Percentiles rank a stretch among this genome's conserved stretches.
These are phyloP conservation scores for Oncorhynchus tshawytscha DNA, from an alignment of 2,113 vertebrate species.

Conservation along the genomic window DNA sequence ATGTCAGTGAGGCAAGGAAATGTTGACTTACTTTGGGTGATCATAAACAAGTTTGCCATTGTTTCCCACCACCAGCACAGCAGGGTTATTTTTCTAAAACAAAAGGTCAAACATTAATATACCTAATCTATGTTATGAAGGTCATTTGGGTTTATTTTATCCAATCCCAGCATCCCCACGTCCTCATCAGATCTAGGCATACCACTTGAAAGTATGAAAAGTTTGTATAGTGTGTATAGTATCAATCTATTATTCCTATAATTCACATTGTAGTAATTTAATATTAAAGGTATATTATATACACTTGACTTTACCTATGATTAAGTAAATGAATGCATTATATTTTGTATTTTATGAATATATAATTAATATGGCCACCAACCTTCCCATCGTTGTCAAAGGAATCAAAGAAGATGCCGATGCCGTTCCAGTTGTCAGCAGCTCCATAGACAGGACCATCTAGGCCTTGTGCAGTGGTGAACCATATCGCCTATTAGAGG, in stretches of 20 bases:
- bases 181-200: background rate
- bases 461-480: constrained; percentile 83
- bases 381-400: constrained; percentile 99
- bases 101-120: constrained; percentile 38
- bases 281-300: too few species aligned
- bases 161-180: background rate
- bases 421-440: constrained; percentile 89
- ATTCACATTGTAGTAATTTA: too few species aligned
- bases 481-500: constrained; percentile 86
- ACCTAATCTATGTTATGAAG: constrained; percentile 10
- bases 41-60: constrained; percentile 91
- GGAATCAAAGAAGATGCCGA: constrained; percentile 97
- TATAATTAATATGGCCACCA: constrained; percentile 8
- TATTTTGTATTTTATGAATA: too few species aligned
- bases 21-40: constrained; percentile 93
- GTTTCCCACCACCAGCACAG: constrained; percentile 88
- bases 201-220: background rate
- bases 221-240: background rate
- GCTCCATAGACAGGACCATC: constrained; percentile 94
- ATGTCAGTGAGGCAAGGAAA: constrained; percentile 43
- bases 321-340: too few species aligned
- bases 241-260: too few species aligned
- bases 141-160: background rate
- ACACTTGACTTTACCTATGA: too few species aligned
- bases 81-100: constrained; percentile 95